phyloP scores from a whole-genome alignment of 1,140 invertebrate genomes.

The Drosophila lacteicornis region DNA sequence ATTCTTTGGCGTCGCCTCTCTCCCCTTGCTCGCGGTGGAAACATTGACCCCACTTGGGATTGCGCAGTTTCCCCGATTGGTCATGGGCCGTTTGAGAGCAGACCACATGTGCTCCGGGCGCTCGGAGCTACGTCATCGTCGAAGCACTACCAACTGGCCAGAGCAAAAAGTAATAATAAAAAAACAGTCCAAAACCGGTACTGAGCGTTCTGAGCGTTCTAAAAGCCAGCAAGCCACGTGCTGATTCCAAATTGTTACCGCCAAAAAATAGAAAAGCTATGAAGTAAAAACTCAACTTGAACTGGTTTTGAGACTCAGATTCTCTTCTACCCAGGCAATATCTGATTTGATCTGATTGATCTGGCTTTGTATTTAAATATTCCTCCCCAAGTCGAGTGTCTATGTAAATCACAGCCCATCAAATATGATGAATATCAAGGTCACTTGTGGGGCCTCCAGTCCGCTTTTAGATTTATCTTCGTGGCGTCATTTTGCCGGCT shows the following conservation, averaged over 20 bases:
- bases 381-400: neutral
- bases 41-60: conserved; percentile 65
- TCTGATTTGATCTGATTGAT: conserved; percentile 9
- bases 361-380: neutral
- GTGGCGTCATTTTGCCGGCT: conserved; percentile 39
- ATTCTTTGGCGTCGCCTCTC: conserved; percentile 17
- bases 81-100: conserved; percentile 69
- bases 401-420: conserved; percentile 7
- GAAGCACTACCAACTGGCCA: conserved; percentile 8
- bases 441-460: conserved; percentile 15
- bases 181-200: conserved; percentile 43
- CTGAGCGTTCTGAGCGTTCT: conserved; percentile 9
- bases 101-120: conserved; percentile 51
- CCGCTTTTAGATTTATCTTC: conserved; percentile 50
- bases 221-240: conserved; percentile 62
- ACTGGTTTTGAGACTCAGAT: conserved; percentile 53
- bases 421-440: conserved; percentile 32
- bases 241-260: conserved; percentile 52
- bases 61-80: conserved; percentile 65
- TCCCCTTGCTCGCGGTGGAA: conserved; percentile 14
- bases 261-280: conserved; percentile 54
- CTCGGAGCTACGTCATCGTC: conserved; percentile 58
- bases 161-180: conserved; percentile 20
- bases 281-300: conserved; percentile 36
- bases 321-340: neutral